phyloP scores from a whole-genome alignment of 2,797 vertebrate species.

The Rhynchotus rufescens region DNA sequence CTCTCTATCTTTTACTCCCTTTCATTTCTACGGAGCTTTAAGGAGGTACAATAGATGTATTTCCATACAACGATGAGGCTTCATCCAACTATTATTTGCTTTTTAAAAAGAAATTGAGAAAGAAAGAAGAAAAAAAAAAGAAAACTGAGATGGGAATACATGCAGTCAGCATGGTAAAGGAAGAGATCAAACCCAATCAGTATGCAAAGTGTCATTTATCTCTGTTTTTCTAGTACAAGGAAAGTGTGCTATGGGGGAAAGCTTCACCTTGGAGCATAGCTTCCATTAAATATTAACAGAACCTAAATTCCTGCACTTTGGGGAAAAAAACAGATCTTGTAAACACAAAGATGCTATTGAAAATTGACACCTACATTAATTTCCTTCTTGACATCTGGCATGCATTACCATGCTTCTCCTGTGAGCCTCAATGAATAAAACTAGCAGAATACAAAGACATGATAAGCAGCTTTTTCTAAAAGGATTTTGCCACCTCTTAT shows the following conservation, averaged over 20 bases:
- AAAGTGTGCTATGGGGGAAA: not conserved
- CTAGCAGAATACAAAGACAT: not conserved
- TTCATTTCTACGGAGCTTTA: constrained; percentile 5
- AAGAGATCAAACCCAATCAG: not conserved
- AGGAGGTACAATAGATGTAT: constrained; percentile 32
- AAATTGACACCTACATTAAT: not conserved
- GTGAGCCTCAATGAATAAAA: not conserved
- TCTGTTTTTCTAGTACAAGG: not conserved
- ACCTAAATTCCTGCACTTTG: not conserved
- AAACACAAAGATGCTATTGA: not conserved
- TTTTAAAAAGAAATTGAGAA: not conserved
- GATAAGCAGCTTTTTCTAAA: not conserved
- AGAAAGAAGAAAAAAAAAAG: not conserved
- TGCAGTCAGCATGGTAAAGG: not conserved
- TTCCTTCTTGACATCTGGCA: not conserved
- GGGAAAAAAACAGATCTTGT: not conserved
- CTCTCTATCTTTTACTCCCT: constrained; percentile 39
- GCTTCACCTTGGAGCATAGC: not conserved
- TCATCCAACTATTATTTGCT: not conserved
- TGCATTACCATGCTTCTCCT: not conserved
- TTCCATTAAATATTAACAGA: not conserved
- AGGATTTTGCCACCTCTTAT: not conserved
- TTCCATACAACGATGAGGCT: not conserved
- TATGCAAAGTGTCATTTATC: not conserved
- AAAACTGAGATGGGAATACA: not conserved